Percentiles rank a stretch among this genome's conserved stretches.
These are phyloP conservation scores for Crocidura indochinensis DNA, from an alignment of 2,797 vertebrate species.

Conservation along the genomic window DNA sequence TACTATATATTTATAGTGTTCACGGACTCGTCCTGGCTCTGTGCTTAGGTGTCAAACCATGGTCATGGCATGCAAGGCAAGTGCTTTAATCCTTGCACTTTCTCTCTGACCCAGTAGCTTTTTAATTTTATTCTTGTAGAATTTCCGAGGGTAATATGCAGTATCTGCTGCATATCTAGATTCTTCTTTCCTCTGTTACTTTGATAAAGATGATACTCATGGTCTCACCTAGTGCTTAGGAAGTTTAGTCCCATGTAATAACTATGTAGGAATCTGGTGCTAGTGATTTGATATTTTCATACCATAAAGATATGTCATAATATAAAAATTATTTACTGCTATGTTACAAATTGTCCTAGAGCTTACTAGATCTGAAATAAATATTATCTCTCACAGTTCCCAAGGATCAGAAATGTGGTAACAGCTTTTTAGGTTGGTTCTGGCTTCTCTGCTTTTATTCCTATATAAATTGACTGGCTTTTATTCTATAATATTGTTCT, in stretches of 20 bases:
- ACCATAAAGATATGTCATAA: constrained; percentile 44
- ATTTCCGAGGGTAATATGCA: not conserved
- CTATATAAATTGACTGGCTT: constrained; percentile 15
- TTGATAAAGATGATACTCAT: constrained; percentile 1
- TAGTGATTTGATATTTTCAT: constrained; percentile 62
- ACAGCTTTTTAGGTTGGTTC: constrained; percentile 36
- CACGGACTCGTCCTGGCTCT: too few relatives aligned
- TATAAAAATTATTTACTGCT: constrained; percentile 58
- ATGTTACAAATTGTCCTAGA: constrained; percentile 9
- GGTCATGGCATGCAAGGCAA: too few relatives aligned
- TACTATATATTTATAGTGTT: not conserved
- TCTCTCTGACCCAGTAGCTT: too few relatives aligned
- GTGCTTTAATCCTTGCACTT: too few relatives aligned
- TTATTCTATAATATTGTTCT: constrained; percentile 56
- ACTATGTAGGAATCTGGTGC: constrained; percentile 13
- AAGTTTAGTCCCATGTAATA: constrained; percentile 20
- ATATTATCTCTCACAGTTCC: constrained; percentile 53
- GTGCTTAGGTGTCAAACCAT: too few relatives aligned
- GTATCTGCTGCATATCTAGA: constrained; percentile 18
- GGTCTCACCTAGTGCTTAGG: not conserved
- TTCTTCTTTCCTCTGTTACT: constrained; percentile 18
- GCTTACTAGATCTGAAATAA: constrained; percentile 46
- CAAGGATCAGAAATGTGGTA: constrained; percentile 15
- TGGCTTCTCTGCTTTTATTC: constrained; percentile 50
- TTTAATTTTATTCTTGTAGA: not conserved